A percentile compares a stretch with the other conserved stretches of the same genome.
phyloP scores from a whole-genome alignment of 2,797 vertebrate species.

The Rhabdomys pumilio region DNA sequence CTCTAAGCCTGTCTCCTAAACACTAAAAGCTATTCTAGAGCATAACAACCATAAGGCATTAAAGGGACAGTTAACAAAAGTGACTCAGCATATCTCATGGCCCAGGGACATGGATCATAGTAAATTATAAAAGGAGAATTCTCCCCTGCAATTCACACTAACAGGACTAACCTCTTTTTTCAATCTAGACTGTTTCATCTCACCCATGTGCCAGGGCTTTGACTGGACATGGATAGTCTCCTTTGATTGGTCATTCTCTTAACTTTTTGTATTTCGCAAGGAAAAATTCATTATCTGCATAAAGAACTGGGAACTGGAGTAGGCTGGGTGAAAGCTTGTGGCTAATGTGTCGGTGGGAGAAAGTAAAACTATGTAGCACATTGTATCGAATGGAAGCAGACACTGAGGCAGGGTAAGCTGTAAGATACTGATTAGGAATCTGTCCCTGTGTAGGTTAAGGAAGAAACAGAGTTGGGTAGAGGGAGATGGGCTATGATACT shows the following conservation, averaged over 20 bases:
- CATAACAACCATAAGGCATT: not conserved
- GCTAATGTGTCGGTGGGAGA: not conserved
- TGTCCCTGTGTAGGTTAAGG: not conserved
- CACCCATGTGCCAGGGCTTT: not conserved
- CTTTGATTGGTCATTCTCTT: not conserved
- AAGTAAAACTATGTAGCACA: not conserved
- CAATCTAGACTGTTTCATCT: not conserved
- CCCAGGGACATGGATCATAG: not conserved
- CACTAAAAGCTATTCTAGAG: not conserved
- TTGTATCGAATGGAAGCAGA: not conserved
- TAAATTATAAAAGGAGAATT: not conserved
- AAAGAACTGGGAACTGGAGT: not conserved
- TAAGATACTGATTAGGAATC: not conserved
- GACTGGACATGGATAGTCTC: not conserved
- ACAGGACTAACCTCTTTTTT: not conserved
- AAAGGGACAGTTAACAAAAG: not conserved
- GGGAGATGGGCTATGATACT: not conserved
- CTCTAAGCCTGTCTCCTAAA: slow-evolving; percentile 18
- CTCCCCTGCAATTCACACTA: not conserved
- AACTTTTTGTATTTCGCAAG: not conserved
- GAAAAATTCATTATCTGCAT: no score
- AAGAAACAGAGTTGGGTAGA: not conserved
- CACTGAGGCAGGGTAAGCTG: not conserved
- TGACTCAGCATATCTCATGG: not conserved
- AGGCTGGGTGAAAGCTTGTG: not conserved